Base-by-base conservation (phyloP, 2,888 invertebrate species). In the Microctonus brassicae region DNA sequence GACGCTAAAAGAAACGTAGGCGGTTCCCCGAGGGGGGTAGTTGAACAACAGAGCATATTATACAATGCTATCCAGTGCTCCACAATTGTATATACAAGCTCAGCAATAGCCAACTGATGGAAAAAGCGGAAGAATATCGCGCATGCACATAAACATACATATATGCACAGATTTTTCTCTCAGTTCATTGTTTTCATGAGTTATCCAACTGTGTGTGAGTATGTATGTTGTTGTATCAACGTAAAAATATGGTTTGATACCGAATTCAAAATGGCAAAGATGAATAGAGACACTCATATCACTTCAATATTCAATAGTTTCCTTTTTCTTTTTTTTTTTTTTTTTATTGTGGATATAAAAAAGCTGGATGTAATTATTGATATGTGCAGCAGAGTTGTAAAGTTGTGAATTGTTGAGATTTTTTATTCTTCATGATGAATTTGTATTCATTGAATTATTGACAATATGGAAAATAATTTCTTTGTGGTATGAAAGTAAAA, bases 11-110 rank as follows among this genome's bases (percentile, higher is more conserved):
- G 61, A 62, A 67, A 70, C 65, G 71, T 65, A 62, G 75, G 78
- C 77, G 76, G 80, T 67, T 57, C 71, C 58, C 26, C 36, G 29
- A 65, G 57, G 66, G 74, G 69, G 75, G 68, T 63, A 72, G 75
- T 77, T 79, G 78, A 83, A 82, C 84, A 84, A 84, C 85, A 84
- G 84, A 80, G 84, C 85, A 84, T 85, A 86, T 86, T 86, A 85
- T 84, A 85, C 84, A 85, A 85, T 85, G 84, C 83, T 84, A 85
- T 86, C 84, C 77, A 70, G 75, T 85, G 80, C 80, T 83, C 84
- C 82, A 84, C 85, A 86, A 85, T 86, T 82, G 80, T 81, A 81
- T 83, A 81, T 77, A 52, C 74, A 75, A 79, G 57, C 66, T 47
- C 33, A 55, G 67, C 62, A 71, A 67, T 68, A 72, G 67, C 67